Evolutionary conservation across 2,888 invertebrate genomes (phyloP), one percentile per base, ranked within the genome.

Genomic region (Stenodema calcarata): DNA sequence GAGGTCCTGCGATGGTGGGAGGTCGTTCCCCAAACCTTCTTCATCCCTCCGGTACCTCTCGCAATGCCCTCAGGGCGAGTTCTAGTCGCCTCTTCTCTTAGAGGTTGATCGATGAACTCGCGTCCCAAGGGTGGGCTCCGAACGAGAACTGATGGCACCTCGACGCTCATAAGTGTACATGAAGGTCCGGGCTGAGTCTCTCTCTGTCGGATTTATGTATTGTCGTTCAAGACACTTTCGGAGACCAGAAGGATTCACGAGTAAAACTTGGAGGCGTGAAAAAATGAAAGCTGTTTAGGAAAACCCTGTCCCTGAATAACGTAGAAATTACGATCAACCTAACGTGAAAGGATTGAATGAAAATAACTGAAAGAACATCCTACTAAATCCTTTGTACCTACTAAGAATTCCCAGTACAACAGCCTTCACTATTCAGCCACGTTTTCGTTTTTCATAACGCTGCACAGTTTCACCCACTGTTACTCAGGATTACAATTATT

Each of bases 71-170:
- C 18, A 27, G 62, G 62, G 23, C 23, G 16, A 7, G n/a, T 16
- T 11, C 16, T 28, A 28, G 28, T 73, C 73, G 42, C 75, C 42
- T 75, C 75, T 75, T 75, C 75, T 42, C 7, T 2, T 54, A 0
- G 50, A 23, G 42, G 75, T 75, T 75, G 75, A 75, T 75, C 75
- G 75, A 75, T 75, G 75, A 75, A 75, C 75, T 75, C 12, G 6
- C 18, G 35, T 75, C 75, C 42, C 75, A 35, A 9, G 75, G 75
- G 75, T 75, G 75, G 14, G 42, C 35, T 9, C 75, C 16, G 35
- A 75, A 75, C 75, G 75, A 42, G 42, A 35, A 75, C 75, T 75
- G 75, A 75, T 75, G 75, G 42, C 42, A 35, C 75, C 75, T 42
- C 35, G 35, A 75, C 75, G 35, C 75, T 75, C 75, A 42, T 75